These are phyloP conservation scores for Nymphalis io DNA, from an alignment of 1,140 invertebrate genomes.

Conservation along the genomic window DNA sequence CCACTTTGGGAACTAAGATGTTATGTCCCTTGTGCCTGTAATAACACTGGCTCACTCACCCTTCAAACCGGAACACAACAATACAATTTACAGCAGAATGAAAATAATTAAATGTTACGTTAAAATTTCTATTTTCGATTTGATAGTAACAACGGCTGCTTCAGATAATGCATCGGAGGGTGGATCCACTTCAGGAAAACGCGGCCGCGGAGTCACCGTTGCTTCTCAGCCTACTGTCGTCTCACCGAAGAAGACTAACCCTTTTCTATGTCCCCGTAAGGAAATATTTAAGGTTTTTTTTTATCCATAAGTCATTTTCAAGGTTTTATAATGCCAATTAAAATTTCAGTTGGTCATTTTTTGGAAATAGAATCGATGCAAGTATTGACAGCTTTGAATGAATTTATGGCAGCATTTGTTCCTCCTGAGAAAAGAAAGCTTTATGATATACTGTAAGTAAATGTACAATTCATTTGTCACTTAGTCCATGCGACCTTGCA, in stretches of 20 bases:
- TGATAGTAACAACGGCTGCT: constrained; percentile 23
- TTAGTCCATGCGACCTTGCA: too few relatives aligned
- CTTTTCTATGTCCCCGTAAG: constrained; percentile 60
- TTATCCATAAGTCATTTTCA: not conserved
- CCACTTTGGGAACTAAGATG: too few relatives aligned
- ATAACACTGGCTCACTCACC: too few relatives aligned
- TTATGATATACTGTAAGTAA: constrained; percentile 62
- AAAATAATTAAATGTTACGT: not conserved
- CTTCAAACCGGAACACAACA: too few relatives aligned
- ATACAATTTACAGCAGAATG: too few relatives aligned
- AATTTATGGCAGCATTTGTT: constrained; percentile 79
- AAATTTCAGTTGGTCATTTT: constrained; percentile 72
- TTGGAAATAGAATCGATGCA: constrained; percentile 81
- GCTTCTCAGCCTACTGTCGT: constrained; percentile 43
- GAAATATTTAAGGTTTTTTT: not conserved
- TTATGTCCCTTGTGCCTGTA: too few relatives aligned
- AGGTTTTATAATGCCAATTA: constrained; percentile 10
- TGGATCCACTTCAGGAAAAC: constrained; percentile 37
- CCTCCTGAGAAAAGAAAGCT: constrained; percentile 64
- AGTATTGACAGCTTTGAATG: constrained; percentile 81
- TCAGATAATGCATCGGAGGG: constrained; percentile 42
- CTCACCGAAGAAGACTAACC: constrained; percentile 41
- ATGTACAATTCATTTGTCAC: not conserved
- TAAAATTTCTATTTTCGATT: not conserved
- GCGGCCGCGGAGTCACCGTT: constrained; percentile 62